These are phyloP conservation scores for Heterohyrax brucei DNA, from an alignment of 2,797 vertebrate genomes.

Conservation along the genomic window DNA sequence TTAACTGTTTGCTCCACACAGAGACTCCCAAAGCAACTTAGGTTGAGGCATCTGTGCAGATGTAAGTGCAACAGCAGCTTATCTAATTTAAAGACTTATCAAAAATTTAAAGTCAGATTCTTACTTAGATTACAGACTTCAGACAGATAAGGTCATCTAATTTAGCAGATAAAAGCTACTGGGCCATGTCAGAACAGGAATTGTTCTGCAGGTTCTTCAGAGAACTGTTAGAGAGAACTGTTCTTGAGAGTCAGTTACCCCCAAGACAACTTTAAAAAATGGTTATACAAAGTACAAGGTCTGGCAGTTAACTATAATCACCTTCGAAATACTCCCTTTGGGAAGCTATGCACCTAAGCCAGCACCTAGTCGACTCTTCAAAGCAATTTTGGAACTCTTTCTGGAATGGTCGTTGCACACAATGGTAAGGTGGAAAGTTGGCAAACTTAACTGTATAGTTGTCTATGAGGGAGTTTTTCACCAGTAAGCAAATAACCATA, in stretches of 20 bases:
- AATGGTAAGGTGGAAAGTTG: too few species aligned
- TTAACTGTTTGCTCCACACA: neutral
- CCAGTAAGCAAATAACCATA: too few species aligned
- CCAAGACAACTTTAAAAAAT: neutral
- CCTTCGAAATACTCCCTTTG: too few species aligned
- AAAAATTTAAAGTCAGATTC: slow-evolving; percentile 22
- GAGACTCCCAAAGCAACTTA: neutral
- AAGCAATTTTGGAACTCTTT: too few species aligned
- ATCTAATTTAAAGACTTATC: slow-evolving; percentile 12
- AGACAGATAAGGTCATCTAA: neutral
- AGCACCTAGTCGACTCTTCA: too few species aligned
- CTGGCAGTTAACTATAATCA: too few species aligned
- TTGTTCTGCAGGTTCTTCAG: neutral
- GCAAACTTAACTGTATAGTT: too few species aligned
- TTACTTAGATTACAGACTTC: slow-evolving; percentile 43
- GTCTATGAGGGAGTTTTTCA: too few species aligned
- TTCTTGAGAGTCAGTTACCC: neutral
- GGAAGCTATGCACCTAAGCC: too few species aligned
- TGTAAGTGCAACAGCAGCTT: neutral
- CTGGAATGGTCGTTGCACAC: too few species aligned
- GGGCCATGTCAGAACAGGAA: neutral
- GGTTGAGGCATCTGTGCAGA: too few species aligned
- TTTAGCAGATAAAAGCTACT: neutral
- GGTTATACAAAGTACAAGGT: neutral
- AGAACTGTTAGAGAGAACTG: neutral